Evolutionary conservation across 2,888 invertebrate genomes (phyloP).

Genomic region (Mesochorus sp.): DNA sequence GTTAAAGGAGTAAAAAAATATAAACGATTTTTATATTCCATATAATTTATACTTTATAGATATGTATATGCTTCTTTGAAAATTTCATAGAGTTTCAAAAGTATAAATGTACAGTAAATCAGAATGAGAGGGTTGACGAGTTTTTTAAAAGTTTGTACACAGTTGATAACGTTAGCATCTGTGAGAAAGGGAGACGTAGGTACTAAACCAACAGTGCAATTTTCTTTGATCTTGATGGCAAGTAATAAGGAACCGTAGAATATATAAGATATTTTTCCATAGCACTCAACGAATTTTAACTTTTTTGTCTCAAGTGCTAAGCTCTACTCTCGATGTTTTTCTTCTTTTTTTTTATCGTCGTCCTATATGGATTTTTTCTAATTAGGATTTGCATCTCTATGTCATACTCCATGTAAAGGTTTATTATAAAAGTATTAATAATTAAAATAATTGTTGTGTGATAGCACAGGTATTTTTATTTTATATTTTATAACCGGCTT

Average conservation of each 20-base stretch:
- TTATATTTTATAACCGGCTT: not conserved
- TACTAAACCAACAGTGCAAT: conserved; percentile 6
- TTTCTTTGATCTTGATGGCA: conserved; percentile 47
- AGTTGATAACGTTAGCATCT: conserved; percentile 2
- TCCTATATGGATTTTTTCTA: no score
- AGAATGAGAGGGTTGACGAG: not conserved
- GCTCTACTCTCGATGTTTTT: not conserved
- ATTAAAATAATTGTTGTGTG: no score
- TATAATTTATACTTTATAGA: no score
- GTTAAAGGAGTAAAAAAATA: not conserved
- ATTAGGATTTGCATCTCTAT: no score
- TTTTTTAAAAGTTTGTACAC: not conserved
- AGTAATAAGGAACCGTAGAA: conserved; percentile 21
- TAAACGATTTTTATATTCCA: no score
- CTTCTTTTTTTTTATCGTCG: not conserved
- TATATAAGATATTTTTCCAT: not conserved
- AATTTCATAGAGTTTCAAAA: not conserved
- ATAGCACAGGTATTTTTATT: no score
- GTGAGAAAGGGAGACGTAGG: not conserved
- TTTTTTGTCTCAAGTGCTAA: not conserved
- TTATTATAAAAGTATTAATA: no score
- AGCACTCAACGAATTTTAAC: not conserved
- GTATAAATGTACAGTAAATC: not conserved
- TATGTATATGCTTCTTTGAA: not conserved
- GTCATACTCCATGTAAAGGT: no score